Conservation (phyloP, 2,113 vertebrate genomes). For the Crotalus tigris region DNA sequence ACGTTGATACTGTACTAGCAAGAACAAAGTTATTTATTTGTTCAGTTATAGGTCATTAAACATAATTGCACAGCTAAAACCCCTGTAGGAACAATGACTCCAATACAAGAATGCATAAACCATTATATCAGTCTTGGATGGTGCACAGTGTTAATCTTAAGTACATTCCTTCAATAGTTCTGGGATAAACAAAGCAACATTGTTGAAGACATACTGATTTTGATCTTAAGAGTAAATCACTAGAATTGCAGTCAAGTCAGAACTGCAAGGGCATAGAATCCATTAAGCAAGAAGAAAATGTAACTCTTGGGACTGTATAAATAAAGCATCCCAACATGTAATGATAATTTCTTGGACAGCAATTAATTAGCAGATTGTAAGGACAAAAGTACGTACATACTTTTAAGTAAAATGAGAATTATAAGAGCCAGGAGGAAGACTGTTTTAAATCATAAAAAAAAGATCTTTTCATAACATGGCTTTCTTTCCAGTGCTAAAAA, state of each 20-base stretch:
- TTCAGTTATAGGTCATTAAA: not conserved
- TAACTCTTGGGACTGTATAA: not conserved
- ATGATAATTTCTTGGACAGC: not conserved
- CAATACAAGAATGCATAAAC: not conserved
- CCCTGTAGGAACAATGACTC: not conserved
- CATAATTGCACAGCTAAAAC: not conserved
- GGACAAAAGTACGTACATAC: not conserved
- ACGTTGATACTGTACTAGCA: no score
- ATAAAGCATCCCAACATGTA: not conserved
- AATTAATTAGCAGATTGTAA: not conserved
- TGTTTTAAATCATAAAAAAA: not conserved
- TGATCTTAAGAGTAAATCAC: not conserved
- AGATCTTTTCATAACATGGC: not conserved
- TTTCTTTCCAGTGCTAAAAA: not conserved
- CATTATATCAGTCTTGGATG: not conserved
- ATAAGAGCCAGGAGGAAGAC: not conserved
- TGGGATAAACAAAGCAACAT: not conserved
- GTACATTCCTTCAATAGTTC: not conserved
- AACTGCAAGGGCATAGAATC: not conserved
- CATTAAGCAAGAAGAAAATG: not conserved
- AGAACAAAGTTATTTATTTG: not conserved
- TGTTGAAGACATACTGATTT: not conserved
- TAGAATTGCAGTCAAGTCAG: not conserved
- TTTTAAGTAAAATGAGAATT: not conserved
- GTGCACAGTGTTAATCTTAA: not conserved